Base-by-base conservation (phyloP, 2,888 invertebrate genomes). In the Zhuqinia jingwanae region DNA sequence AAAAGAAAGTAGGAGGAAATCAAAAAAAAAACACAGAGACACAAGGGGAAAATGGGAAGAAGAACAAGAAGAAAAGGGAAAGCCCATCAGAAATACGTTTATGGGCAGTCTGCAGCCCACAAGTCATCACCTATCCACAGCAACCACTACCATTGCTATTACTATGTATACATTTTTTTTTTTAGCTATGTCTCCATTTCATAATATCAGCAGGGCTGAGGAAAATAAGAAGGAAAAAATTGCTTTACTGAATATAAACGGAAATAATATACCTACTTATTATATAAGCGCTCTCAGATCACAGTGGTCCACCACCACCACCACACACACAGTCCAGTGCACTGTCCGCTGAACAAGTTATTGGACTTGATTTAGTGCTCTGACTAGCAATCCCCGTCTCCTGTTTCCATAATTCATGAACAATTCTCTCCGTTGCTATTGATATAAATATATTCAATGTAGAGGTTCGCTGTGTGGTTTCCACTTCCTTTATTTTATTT, bases 371-470 rank as follows among this genome's bases (percentile, higher is more conserved):
- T 87, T 87, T 87, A 87, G 79, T 87, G 79, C 36, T 63, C 20
- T 60, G 83, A 83, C 87, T 83, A 53, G 83, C 87, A 78, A 87
- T 87, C 82, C 87, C 82, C 79, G 82, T 87, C 87, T 87, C 65
- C 83, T 73, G 53, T 73, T 83, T 87, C 83, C 87, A 87, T 87
- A 87, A 87, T 87, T 87, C 87, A 87, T 87, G 87, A 87, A 75
- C 27, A 47, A 65, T n/a, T 63, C 60, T 78, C 70, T 30, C 65
- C 22, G n/a, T 15, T 47, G 15, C 27, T 56, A 56, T 50, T n/a
- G n/a, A n/a, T n/a, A n/a, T n/a, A n/a, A n/a, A 73, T 73, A 53
- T 50, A 73, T 68, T 68, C 68, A 68, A 68, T 79, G 17, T 65
- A 68, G 65, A 50, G 25, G 20, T 45, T 78, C 45, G 17, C 22